Base-by-base conservation (phyloP, 2,797 vertebrate genomes). In the Spinus olivaceus region DNA sequence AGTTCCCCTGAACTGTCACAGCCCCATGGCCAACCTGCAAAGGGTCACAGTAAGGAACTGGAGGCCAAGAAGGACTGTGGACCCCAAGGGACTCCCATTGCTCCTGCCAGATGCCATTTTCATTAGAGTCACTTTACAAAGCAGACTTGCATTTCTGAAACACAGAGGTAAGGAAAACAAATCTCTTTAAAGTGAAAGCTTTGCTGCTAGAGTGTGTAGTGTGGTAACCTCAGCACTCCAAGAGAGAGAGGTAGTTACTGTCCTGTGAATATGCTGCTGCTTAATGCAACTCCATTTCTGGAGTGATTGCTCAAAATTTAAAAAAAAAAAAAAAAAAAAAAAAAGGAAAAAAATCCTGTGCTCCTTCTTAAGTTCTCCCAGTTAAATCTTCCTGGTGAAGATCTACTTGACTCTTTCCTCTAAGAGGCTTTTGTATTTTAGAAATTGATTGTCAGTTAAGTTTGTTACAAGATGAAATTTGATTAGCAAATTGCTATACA, bases 381-480 rank as follows among this genome's bases (percentile, higher is more conserved):
- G 73, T 93, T 82, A 79, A 90, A 81, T 66, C 60, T 53, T 77
- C 90, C 54, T 81, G 66, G 49, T 57, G 53, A 95, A 96, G 81
- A 95, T 33, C 33, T 7, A 60, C 53, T 66, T 63, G 37, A 67
- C 44, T 74, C 64, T 57, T 95, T 81, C 95, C 87, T 94, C 95
- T 82, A 84, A 95, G 89, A 96, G 83, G 86, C 65, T 92, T 96
- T 79, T 74, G 46, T 21, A 78, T 78, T 95, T 96, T 95, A 97
- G 92, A 95, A 97, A 93, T 32, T 98, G 97, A 98, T 98, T 98
- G 98, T 98, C 97, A 96, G 91, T 96, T 97, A 87, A 85, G 81
- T 78, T 95, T 17, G 8, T 80, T 91, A 91, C 0, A 3, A 88
- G 95, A 94, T 84, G 84, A 85, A 70, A 83, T 90, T 80, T 77